Conservation (phyloP, 2,113 vertebrate genomes). For the Cyprinus carpio region DNA sequence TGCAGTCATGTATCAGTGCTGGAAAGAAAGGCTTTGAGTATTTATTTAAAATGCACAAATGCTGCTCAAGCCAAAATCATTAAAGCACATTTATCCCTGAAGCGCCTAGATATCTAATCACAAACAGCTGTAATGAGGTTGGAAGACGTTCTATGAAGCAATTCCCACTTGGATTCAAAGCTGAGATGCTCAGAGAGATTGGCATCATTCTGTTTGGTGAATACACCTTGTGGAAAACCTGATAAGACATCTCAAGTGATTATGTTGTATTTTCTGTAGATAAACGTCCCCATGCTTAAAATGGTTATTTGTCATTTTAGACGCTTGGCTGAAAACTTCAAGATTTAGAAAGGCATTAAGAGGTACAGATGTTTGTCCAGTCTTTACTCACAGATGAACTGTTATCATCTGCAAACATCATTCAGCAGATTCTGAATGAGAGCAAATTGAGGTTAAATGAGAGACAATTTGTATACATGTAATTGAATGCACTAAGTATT, state of each 20-base stretch:
- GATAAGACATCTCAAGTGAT: constrained; percentile 40
- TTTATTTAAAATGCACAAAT: constrained; percentile 13
- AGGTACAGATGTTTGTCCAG: not conserved
- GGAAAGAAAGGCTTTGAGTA: not conserved
- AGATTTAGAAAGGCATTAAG: constrained; percentile 10
- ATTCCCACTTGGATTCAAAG: not conserved
- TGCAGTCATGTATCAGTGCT: not conserved
- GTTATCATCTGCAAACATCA: not conserved
- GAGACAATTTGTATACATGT: not conserved
- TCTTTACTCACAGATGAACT: not conserved
- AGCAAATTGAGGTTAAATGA: not conserved
- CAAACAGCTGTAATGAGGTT: constrained; percentile 18
- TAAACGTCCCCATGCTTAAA: not conserved
- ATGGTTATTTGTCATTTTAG: not conserved
- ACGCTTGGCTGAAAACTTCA: not conserved
- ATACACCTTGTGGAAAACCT: not conserved
- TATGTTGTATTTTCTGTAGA: constrained; percentile 15
- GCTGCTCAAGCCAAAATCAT: not conserved
- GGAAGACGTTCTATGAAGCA: constrained; percentile 36
- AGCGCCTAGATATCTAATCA: constrained; percentile 6
- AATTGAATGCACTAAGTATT: not conserved
- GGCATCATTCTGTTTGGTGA: constrained; percentile 15
- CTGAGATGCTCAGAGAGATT: constrained; percentile 21
- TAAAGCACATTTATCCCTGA: not conserved
- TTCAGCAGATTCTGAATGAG: not conserved